phyloP scores from a whole-genome alignment of 2,797 vertebrate species.

The Malurus leucopterus region DNA sequence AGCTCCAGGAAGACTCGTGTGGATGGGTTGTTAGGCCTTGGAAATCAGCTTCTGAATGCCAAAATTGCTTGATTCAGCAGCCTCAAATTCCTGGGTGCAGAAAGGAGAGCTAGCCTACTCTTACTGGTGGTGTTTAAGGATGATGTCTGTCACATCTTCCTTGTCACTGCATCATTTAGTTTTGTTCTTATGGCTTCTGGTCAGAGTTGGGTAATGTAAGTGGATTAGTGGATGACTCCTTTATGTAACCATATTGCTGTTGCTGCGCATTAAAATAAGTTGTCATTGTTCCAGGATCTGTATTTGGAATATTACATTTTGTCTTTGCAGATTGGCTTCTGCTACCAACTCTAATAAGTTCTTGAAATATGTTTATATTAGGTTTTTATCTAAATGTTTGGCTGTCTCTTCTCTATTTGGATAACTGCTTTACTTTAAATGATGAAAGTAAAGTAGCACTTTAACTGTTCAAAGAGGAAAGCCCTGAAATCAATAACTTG shows the following conservation, averaged over 20 bases:
- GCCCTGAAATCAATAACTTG: neutral
- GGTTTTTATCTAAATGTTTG: neutral
- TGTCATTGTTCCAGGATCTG: constrained; percentile 22
- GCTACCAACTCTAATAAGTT: neutral
- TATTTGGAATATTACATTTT: constrained; percentile 24
- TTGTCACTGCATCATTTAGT: neutral
- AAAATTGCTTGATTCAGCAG: neutral
- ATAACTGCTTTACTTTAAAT: neutral
- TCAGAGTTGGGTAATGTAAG: neutral
- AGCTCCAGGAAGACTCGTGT: neutral
- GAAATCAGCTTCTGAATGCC: neutral
- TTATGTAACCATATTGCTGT: constrained; percentile 7
- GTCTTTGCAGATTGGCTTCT: neutral
- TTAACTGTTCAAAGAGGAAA: neutral
- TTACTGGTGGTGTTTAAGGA: neutral
- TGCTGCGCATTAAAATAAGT: neutral
- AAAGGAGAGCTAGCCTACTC: neutral
- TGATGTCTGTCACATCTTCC: neutral
- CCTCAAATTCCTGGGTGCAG: neutral
- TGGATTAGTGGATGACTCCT: neutral
- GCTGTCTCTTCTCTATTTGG: neutral
- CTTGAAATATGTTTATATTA: neutral
- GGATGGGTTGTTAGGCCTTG: neutral
- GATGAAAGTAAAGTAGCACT: neutral
- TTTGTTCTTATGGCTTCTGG: neutral